These are phyloP conservation scores for Halcyon senegalensis DNA, from an alignment of 2,113 vertebrate species.

Conservation along the genomic window DNA sequence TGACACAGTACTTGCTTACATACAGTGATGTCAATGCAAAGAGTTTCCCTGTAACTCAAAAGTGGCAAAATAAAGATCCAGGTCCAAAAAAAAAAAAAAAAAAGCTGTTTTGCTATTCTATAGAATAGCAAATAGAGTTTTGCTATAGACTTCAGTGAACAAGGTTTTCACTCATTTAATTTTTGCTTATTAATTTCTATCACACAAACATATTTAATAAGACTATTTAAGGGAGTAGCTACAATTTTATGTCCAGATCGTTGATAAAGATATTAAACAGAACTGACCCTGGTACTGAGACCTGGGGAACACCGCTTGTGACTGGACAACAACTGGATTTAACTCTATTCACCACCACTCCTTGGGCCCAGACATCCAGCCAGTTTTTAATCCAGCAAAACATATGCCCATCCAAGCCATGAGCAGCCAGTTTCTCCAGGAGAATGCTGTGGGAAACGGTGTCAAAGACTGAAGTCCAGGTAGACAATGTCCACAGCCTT, in stretches of 20 bases:
- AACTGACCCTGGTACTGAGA: background rate
- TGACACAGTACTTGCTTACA: background rate
- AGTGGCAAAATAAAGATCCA: background rate
- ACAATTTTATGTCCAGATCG: background rate
- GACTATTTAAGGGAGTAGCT: background rate
- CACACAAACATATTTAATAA: background rate
- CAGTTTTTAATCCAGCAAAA: background rate
- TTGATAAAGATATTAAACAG: background rate
- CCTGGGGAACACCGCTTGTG: background rate
- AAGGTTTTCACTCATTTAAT: background rate
- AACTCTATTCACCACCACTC: background rate
- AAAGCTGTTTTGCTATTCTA: background rate
- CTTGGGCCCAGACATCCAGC: background rate
- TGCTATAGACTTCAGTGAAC: background rate
- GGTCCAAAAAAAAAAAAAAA: background rate
- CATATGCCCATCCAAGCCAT: background rate
- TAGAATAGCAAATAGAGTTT: background rate
- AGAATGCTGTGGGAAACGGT: background rate
- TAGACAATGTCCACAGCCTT: background rate
- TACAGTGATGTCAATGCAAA: background rate
- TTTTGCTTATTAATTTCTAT: background rate
- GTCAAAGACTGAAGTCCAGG: background rate
- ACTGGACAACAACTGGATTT: background rate
- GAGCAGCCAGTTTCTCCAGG: background rate
- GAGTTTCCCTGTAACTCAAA: background rate